phyloP scores from a whole-genome alignment of 2,888 invertebrate species.

The Hoplodrina blanda region DNA sequence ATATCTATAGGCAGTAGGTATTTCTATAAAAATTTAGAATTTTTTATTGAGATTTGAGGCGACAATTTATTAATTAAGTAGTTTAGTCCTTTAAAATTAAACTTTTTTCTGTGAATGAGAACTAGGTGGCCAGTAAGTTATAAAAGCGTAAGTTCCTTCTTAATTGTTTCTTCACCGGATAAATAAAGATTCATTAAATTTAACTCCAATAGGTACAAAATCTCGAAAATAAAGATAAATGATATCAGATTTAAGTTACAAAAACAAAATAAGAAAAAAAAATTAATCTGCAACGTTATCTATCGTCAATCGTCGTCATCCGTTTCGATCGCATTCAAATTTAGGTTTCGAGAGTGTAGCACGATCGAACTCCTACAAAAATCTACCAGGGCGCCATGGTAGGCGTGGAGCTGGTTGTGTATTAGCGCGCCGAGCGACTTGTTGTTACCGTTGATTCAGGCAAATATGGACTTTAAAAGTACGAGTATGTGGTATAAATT shows the following conservation, averaged over 20 bases:
- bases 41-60: neutral
- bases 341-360: slow-evolving; percentile 56
- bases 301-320: neutral
- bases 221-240: neutral
- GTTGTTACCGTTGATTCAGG: slow-evolving; percentile 15
- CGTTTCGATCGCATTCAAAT: slow-evolving; percentile 25
- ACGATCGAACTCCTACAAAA: slow-evolving; percentile 72
- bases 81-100: no score
- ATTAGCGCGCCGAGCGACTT: slow-evolving; percentile 10
- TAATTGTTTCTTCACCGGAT: no score
- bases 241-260: neutral
- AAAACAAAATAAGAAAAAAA: neutral
- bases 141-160: no score
- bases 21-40: neutral
- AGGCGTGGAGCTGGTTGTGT: slow-evolving; percentile 18
- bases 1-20: neutral
- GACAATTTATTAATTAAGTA: no score
- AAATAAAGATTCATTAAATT: neutral
- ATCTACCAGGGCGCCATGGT: slow-evolving; percentile 75
- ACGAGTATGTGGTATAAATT: rapidly evolving
- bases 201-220: neutral
- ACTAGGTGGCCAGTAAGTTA: no score
- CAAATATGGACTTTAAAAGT: neutral
- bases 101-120: no score
- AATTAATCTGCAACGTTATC: neutral